phyloP scores from a whole-genome alignment of 1,140 invertebrate genomes.

The Drosophila busckii region DNA sequence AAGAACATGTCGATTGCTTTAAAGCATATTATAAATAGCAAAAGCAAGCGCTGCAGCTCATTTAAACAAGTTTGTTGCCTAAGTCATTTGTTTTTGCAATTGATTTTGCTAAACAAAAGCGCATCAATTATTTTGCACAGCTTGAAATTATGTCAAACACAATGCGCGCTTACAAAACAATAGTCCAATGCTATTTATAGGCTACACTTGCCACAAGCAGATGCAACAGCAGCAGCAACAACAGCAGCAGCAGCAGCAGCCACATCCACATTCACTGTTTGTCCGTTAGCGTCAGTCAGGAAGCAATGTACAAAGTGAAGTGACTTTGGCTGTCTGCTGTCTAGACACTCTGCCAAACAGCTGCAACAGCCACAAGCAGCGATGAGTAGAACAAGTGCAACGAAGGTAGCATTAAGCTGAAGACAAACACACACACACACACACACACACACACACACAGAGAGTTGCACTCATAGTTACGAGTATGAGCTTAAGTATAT shows the following conservation, averaged over 20 bases:
- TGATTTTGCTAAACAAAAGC: no score
- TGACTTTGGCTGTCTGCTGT: conserved; percentile 72
- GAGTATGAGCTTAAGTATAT: no score
- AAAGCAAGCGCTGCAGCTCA: no score
- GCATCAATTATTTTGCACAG: no score
- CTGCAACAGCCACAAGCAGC: conserved; percentile 21
- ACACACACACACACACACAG: conserved; percentile 12
- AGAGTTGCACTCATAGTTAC: conserved; percentile 23
- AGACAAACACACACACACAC: not conserved
- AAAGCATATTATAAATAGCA: not conserved
- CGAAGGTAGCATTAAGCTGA: conserved; percentile 17
- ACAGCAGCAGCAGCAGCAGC: conserved; percentile 13
- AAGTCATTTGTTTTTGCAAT: no score
- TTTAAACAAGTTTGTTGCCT: no score
- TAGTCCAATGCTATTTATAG: conserved; percentile 1
- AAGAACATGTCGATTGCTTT: conserved; percentile 39
- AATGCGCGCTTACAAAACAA: no score
- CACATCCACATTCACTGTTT: conserved; percentile 27
- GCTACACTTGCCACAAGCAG: not conserved
- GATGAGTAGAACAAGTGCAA: conserved; percentile 62
- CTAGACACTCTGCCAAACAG: conserved; percentile 63
- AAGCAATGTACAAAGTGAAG: conserved; percentile 73
- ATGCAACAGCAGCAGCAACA: conserved; percentile 12
- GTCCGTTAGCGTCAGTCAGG: conserved; percentile 52
- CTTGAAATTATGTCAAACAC: no score